Conservation (phyloP, 2,888 invertebrate species). For the Graphium colonna region DNA sequence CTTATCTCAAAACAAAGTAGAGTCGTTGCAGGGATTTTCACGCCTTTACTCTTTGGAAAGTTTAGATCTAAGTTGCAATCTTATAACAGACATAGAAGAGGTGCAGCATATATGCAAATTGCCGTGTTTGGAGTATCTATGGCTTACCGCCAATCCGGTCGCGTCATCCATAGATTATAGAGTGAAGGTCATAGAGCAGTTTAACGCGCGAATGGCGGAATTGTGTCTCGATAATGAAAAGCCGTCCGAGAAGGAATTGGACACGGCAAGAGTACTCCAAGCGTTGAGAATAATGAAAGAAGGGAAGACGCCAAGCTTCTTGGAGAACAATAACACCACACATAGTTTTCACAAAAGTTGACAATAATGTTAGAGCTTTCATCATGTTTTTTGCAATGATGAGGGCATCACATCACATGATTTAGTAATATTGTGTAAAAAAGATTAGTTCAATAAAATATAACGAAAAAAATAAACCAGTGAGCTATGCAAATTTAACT, state of each 20-base stretch:
- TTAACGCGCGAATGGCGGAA: constrained; percentile 90
- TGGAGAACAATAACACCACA: constrained; percentile 71
- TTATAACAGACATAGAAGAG: constrained; percentile 89
- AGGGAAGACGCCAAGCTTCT: constrained; percentile 81
- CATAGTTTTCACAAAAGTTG: constrained; percentile 70
- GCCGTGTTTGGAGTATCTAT: constrained; percentile 92
- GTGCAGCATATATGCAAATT: constrained; percentile 88
- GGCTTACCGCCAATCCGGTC: constrained; percentile 93
- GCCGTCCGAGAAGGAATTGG: constrained; percentile 92
- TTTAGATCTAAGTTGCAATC: constrained; percentile 93
- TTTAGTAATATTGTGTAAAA: background rate
- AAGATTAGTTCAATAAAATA: background rate
- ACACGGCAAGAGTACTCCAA: constrained; percentile 94
- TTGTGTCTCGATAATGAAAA: constrained; percentile 93
- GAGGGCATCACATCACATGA: background rate
- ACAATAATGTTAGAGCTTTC: constrained; percentile 39
- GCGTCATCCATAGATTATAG: constrained; percentile 93
- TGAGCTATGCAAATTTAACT: constrained; percentile 2
- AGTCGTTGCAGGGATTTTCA: constrained; percentile 84
- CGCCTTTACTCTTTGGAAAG: constrained; percentile 92
- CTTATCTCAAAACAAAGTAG: constrained; percentile 91
- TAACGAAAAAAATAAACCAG: background rate
- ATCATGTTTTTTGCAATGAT: constrained; percentile 6
- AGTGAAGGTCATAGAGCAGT: constrained; percentile 92
- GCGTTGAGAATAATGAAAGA: constrained; percentile 90